Evolutionary conservation across 1,140 invertebrate species (phyloP), one percentile per base, ranked within the genome.

Genomic region (Microvelia longipes): DNA sequence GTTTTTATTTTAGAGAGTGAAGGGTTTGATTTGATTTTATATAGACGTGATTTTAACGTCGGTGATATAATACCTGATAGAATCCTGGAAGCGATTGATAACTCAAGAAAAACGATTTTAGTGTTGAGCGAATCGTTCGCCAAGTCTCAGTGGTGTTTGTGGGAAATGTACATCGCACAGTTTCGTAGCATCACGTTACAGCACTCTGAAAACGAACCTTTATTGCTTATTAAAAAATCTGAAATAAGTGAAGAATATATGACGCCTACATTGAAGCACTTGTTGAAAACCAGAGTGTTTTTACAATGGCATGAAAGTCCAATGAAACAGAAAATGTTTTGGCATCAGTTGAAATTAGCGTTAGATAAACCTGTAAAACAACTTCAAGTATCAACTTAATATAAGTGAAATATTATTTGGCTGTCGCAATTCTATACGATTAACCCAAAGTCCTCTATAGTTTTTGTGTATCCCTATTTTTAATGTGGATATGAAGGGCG

Each of bases 101-200:
- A 81, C 66, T 87, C 85, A 75, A 80, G 83, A 65, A 84, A 84
- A 76, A 84, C 85, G 19, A 77, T 88, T 64, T 77, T 88, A 25
- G 77, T 88, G 19, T 80, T 88, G 28, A 87, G 85, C 69, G 81
- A 86, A 73, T 80, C 81, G 69, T 88, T 87, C 75, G 81, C 84
- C 0, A 81, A 82, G 72, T 88, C 85, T 61, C 83, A 86, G 50
- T 88, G 86, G 87, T 88, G 86, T 75, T 74, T 82, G 29, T 86
- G 85, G 81, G 87, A 88, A 76, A 83, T 84, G 5, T 83, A 86
- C 71, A 77, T 86, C 2, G 86, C 86, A 0, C 79, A 82, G 67
- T 76, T 73, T 65, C 76, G 71, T 27, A 66, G 75, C 25, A 72
- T 81, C 66, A 73, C 81, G 11, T 72, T 70, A 25, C 50, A 68